phyloP scores from a whole-genome alignment of 1,140 invertebrate species.

The Hycleus phaleratus region DNA sequence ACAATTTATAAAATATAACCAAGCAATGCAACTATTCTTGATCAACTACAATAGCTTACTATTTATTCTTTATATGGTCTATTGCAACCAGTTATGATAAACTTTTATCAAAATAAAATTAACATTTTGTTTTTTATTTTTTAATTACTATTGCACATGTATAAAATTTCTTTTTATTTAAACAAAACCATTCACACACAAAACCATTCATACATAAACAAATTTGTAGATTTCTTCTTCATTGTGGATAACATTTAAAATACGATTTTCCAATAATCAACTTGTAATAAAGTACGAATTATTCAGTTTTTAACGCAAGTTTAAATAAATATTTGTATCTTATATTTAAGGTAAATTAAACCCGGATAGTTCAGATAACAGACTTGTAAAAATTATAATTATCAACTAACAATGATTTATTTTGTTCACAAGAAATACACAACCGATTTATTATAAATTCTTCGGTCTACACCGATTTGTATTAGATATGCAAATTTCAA shows the following conservation, averaged over 20 bases:
- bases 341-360: background rate
- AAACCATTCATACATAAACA: slow-evolving; percentile 12
- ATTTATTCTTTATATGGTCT: slow-evolving; percentile 6
- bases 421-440: background rate
- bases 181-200: slow-evolving; percentile 6
- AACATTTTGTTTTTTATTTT: background rate
- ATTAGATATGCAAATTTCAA: slow-evolving; percentile 9
- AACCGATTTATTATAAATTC: background rate
- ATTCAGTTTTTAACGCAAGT: too few relatives aligned
- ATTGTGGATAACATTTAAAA: slow-evolving; percentile 17
- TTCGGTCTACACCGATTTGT: background rate
- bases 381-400: background rate
- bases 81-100: slow-evolving; percentile 16
- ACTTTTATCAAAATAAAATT: slow-evolving; percentile 6
- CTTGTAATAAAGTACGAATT: too few relatives aligned
- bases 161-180: slow-evolving; percentile 1
- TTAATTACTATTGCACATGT: slow-evolving; percentile 7
- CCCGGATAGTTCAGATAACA: background rate
- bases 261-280: background rate
- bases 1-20: too few relatives aligned
- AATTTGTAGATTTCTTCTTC: background rate
- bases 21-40: too few relatives aligned
- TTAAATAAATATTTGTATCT: too few relatives aligned
- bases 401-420: background rate
- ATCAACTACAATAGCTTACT: background rate